Conservation (phyloP, 2,888 invertebrate species). For the Nomada hirtipes region DNA sequence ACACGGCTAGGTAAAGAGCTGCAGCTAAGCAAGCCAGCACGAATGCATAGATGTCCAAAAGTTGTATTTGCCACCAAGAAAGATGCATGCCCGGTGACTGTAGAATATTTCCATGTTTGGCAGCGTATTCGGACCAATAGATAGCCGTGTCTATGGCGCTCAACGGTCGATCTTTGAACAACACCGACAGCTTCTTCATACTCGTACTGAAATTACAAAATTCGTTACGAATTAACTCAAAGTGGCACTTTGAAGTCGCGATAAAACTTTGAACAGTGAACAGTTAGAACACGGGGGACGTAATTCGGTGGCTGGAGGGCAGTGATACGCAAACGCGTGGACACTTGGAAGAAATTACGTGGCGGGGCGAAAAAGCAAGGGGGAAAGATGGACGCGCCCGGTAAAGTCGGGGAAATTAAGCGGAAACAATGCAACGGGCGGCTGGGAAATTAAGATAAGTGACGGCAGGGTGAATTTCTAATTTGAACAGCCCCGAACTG, state of each 20-base stretch:
- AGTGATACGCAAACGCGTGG: background rate
- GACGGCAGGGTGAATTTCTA: background rate
- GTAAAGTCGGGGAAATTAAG: no score
- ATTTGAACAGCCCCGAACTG: background rate
- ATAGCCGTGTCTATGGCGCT: constrained; percentile 66
- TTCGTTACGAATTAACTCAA: background rate
- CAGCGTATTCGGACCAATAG: constrained; percentile 74
- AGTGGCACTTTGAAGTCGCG: background rate
- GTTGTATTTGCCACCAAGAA: constrained; percentile 82
- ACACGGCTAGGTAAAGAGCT: constrained; percentile 3
- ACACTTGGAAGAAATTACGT: background rate
- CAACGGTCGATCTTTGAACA: constrained; percentile 71
- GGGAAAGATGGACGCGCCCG: background rate
- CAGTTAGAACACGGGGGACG: no score
- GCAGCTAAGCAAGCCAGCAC: constrained; percentile 65
- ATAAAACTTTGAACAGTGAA: background rate
- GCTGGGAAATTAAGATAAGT: background rate
- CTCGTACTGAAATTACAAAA: constrained; percentile 65
- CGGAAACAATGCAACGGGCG: background rate
- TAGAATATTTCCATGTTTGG: constrained; percentile 67
- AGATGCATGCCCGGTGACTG: constrained; percentile 75
- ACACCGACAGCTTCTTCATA: constrained; percentile 56
- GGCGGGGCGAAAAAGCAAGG: no score
- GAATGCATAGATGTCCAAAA: constrained; percentile 86
- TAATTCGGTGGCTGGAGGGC: no score